Evolutionary conservation across 2,888 invertebrate species (phyloP).

Genomic region (Pseudolycoriella hygida): DNA sequence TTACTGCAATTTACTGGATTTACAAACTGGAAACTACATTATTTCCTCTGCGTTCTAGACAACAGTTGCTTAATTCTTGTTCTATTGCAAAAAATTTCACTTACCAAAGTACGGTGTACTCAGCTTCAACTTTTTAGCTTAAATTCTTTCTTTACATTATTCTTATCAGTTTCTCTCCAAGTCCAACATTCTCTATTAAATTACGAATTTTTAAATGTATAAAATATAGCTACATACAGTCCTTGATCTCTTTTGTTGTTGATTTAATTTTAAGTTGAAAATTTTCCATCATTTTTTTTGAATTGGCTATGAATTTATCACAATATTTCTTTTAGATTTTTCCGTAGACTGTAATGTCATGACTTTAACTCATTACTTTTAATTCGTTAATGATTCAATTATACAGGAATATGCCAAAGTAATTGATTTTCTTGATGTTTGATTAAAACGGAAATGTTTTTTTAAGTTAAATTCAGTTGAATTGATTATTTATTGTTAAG

Average conservation of each 20-base stretch:
- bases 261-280: neutral
- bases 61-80: too few species aligned
- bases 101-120: too few species aligned
- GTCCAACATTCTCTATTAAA: neutral
- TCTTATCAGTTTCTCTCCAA: neutral
- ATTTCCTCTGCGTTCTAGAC: too few species aligned
- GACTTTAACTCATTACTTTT: neutral
- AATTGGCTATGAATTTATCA: neutral
- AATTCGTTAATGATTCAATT: neutral
- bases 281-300: neutral
- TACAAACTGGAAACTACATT: too few species aligned
- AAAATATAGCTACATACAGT: neutral
- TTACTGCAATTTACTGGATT: too few species aligned
- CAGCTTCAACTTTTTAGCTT: too few species aligned
- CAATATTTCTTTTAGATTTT: neutral
- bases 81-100: too few species aligned
- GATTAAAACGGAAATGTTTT: neutral
- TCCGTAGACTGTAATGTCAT: too few species aligned
- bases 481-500: neutral
- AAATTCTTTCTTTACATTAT: neutral
- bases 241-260: neutral
- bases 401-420: too few species aligned
- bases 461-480: neutral
- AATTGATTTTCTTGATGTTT: too few species aligned
- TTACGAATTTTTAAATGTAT: neutral